Evolutionary conservation across 2,888 invertebrate genomes (phyloP).

Genomic region (Drosophila mettleri): DNA sequence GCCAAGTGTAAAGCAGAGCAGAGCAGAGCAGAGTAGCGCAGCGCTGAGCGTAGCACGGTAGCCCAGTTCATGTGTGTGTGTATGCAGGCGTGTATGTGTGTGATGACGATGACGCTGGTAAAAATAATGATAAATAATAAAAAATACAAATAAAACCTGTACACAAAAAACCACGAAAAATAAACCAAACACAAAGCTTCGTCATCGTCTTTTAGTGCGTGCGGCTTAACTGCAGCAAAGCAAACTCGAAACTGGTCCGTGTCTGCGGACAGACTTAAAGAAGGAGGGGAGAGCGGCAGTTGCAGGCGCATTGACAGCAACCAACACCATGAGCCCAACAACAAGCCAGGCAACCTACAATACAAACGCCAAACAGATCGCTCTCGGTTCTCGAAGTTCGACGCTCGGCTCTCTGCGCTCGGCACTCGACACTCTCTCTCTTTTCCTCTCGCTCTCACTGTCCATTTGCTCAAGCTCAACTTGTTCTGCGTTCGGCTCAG

Average conservation of each 20-base stretch:
- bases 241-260: constrained; percentile 63
- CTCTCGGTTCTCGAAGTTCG: constrained; percentile 13
- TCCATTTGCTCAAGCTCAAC: constrained; percentile 7
- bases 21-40: constrained; percentile 47
- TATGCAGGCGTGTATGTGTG: constrained; percentile 30
- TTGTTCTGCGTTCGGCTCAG: constrained; percentile 17
- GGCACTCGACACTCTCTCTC: constrained; percentile 5
- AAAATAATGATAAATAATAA: constrained; percentile 77
- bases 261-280: not conserved
- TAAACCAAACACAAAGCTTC: constrained; percentile 70
- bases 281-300: constrained; percentile 4
- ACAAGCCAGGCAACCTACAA: constrained; percentile 29
- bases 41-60: constrained; percentile 83
- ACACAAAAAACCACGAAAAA: constrained; percentile 65
- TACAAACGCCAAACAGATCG: constrained; percentile 45
- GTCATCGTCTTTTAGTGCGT: constrained; percentile 75
- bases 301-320: constrained; percentile 48
- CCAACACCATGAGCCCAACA: constrained; percentile 31
- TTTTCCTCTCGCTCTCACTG: constrained; percentile 5
- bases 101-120: constrained; percentile 75
- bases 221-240: constrained; percentile 74
- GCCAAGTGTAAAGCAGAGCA: constrained; percentile 57
- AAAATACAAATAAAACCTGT: constrained; percentile 78
- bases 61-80: constrained; percentile 60
- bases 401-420: constrained; percentile 1